Percentiles rank a stretch among this genome's conserved stretches.
Conservation (phyloP, 2,797 vertebrate species). For the Chrysocyon brachyurus region DNA sequence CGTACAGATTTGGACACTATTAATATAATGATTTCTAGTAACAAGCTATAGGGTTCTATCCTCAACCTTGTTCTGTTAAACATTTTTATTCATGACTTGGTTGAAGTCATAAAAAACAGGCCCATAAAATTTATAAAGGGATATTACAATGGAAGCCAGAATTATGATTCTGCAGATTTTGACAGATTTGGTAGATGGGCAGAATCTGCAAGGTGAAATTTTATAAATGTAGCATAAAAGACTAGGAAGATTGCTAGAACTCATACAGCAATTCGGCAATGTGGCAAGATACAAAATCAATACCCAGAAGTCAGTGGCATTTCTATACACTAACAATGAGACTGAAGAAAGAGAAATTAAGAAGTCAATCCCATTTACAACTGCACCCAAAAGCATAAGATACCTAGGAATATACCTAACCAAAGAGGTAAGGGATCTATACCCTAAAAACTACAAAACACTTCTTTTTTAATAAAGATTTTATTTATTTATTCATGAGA, state of each 20-base stretch:
- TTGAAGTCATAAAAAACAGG: constrained; percentile 6
- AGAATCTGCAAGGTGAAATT: constrained; percentile 53
- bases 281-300: too few relatives aligned
- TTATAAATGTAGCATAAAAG: constrained; percentile 39
- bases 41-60: not conserved
- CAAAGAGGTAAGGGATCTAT: too few relatives aligned
- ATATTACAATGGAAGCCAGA: not conserved
- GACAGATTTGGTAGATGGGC: constrained; percentile 4
- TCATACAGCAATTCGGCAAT: too few relatives aligned
- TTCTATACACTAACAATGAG: too few relatives aligned
- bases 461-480: too few relatives aligned
- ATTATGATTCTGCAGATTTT: constrained; percentile 44
- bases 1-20: not conserved
- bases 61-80: not conserved
- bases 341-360: too few relatives aligned
- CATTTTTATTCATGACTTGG: constrained; percentile 6
- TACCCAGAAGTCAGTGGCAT: too few relatives aligned
- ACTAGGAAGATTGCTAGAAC: not conserved
- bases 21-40: constrained; percentile 24
- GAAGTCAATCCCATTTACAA: too few relatives aligned
- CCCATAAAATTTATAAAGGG: not conserved
- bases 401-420: too few relatives aligned
- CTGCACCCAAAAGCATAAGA: too few relatives aligned
- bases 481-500: too few relatives aligned
- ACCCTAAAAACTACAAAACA: too few relatives aligned